Evolutionary conservation across 2,888 invertebrate species (phyloP).

Genomic region (Zaprionus bogoriensis): DNA sequence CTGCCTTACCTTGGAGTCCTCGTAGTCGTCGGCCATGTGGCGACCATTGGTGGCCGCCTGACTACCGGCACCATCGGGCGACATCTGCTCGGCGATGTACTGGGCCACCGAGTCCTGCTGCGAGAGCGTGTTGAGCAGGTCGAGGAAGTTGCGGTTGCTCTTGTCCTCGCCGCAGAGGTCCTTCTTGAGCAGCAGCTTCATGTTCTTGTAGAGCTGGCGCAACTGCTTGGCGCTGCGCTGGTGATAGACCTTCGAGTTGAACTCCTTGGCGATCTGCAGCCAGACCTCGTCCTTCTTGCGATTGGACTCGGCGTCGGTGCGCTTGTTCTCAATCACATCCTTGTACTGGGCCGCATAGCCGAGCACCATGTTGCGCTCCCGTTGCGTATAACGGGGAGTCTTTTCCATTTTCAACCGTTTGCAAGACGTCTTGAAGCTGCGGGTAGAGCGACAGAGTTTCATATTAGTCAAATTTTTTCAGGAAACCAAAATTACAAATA

Average conservation of each 20-base stretch:
- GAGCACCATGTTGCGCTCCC: constrained; percentile 82
- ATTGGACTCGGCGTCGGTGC: constrained; percentile 82
- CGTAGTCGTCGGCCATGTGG: constrained; percentile 76
- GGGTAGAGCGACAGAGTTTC: background rate
- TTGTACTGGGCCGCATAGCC: constrained; percentile 83
- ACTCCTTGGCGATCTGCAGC: constrained; percentile 82
- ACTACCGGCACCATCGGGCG: constrained; percentile 70
- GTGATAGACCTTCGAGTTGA: constrained; percentile 82
- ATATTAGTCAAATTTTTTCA: too few relatives aligned
- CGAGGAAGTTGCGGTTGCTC: constrained; percentile 80
- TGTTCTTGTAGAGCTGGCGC: constrained; percentile 82
- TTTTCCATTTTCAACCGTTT: constrained; percentile 82
- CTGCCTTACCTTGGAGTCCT: constrained; percentile 80
- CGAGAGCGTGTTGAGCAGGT: constrained; percentile 81
- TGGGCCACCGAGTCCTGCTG: constrained; percentile 81
- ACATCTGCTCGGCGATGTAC: constrained; percentile 79
- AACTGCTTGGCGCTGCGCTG: constrained; percentile 82
- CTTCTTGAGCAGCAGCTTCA: constrained; percentile 82
- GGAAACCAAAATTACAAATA: too few relatives aligned
- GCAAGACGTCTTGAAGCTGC: constrained; percentile 82
- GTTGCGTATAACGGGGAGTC: constrained; percentile 82
- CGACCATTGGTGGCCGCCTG: constrained; percentile 50
- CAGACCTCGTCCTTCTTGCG: constrained; percentile 82
- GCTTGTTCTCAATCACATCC: constrained; percentile 82
- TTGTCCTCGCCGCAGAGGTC: constrained; percentile 81